Conservation (phyloP, 2,888 invertebrate species). For the Andrena hattorfiana region DNA sequence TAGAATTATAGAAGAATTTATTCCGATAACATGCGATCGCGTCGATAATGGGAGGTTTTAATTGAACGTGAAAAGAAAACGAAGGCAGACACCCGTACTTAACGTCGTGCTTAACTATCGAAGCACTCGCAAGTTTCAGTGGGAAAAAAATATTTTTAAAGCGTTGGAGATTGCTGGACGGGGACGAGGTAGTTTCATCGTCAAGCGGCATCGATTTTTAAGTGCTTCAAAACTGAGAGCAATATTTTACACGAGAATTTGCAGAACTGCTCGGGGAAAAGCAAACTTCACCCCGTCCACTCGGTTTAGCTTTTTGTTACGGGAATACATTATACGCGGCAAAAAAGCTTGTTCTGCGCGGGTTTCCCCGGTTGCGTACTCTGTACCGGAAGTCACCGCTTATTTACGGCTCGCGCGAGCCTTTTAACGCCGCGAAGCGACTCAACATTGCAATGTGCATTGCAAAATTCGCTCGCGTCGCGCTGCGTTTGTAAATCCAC, state of each 20-base stretch:
- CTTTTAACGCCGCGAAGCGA: constrained; percentile 53
- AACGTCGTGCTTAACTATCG: no score
- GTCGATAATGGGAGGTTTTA: no score
- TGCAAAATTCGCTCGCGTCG: constrained; percentile 8
- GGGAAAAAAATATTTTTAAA: background rate
- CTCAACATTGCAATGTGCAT: constrained; percentile 21
- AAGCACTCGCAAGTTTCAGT: no score
- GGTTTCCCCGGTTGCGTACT: constrained; percentile 47
- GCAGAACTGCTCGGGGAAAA: background rate
- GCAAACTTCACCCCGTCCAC: constrained; percentile 1
- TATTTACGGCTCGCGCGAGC: constrained; percentile 56
- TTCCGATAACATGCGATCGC: no score
- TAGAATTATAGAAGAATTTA: no score
- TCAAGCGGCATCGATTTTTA: background rate
- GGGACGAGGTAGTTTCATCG: background rate
- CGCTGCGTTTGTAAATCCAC: constrained; percentile 8
- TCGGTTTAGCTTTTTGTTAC: constrained; percentile 12
- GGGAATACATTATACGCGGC: constrained; percentile 22
- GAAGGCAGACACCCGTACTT: background rate
- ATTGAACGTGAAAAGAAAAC: background rate
- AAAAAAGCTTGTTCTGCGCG: constrained; percentile 36
- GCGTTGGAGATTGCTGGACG: background rate
- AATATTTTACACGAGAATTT: background rate
- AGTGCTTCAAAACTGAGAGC: background rate
- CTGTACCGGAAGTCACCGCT: constrained; percentile 57